Conservation (phyloP, 2,113 vertebrate genomes). For the Ceyx margarethae region DNA sequence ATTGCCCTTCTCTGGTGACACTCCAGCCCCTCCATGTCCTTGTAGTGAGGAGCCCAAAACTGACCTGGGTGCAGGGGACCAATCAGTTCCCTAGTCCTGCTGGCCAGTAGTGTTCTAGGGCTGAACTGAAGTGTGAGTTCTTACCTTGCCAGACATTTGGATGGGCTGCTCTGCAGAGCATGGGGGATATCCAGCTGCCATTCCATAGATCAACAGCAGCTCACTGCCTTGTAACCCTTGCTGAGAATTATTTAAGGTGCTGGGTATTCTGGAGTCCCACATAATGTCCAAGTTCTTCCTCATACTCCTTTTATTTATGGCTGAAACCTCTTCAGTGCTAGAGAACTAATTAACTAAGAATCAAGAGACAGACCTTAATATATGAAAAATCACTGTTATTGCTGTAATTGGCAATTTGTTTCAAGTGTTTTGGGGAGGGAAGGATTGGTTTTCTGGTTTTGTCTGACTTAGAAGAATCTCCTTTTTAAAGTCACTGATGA, state of each 20-base stretch:
- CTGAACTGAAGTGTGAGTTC: not conserved
- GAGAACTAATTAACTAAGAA: conserved; percentile 21
- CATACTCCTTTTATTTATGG: not conserved
- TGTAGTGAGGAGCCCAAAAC: no score
- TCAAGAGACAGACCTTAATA: conserved; percentile 22
- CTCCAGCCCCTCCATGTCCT: no score
- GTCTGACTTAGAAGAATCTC: not conserved
- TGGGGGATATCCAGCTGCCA: conserved; percentile 97
- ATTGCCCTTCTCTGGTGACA: no score
- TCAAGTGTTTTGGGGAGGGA: conserved; percentile 29
- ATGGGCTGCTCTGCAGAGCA: conserved; percentile 99
- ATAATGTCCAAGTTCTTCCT: not conserved
- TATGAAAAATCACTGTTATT: conserved; percentile 24
- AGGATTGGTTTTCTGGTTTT: conserved; percentile 10
- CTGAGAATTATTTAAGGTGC: not conserved
- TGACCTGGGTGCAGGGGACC: no score
- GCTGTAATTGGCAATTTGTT: conserved; percentile 21
- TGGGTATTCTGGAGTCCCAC: not conserved
- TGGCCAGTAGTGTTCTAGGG: not conserved
- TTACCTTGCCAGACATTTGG: conserved; percentile 97
- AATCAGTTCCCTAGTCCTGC: no score
- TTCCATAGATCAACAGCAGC: conserved; percentile 97
- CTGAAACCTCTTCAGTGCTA: conserved; percentile 12
- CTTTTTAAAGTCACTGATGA: not conserved
- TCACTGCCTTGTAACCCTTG: conserved; percentile 97